phyloP scores from a whole-genome alignment of 2,888 invertebrate genomes.

The Ceramica pisi region DNA sequence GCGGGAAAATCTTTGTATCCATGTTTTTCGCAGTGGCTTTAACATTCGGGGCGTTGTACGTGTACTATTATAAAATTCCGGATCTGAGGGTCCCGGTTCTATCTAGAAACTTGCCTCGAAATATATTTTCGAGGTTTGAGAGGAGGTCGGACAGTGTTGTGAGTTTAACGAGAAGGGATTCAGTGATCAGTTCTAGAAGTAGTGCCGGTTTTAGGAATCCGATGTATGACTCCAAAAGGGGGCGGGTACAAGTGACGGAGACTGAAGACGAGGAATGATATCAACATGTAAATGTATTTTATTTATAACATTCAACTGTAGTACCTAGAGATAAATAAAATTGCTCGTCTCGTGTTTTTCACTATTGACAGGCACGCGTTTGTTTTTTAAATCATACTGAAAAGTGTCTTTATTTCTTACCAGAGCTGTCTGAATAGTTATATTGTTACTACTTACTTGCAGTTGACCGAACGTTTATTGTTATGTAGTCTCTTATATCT shows the following conservation, averaged over 20 bases:
- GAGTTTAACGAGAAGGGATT: slow-evolving; percentile 84
- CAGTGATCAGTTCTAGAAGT: slow-evolving; percentile 73
- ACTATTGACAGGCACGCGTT: too few relatives aligned
- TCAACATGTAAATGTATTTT: neutral
- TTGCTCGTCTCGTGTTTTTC: neutral
- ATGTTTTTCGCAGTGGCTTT: slow-evolving; percentile 80
- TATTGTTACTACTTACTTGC: neutral
- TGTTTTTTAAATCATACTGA: too few relatives aligned
- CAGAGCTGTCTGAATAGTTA: neutral
- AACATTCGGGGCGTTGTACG: slow-evolving; percentile 76
- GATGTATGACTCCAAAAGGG: slow-evolving; percentile 84
- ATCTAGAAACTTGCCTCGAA: slow-evolving; percentile 64
- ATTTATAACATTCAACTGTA: neutral
- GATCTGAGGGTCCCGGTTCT: slow-evolving; percentile 68
- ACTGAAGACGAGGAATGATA: slow-evolving; percentile 68
- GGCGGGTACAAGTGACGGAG: slow-evolving; percentile 78
- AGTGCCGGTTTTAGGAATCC: slow-evolving; percentile 85
- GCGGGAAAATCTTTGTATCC: slow-evolving; percentile 79
- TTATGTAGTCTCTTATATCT: neutral
- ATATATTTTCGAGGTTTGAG: slow-evolving; percentile 78
- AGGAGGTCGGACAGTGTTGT: slow-evolving; percentile 85
- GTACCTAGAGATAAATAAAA: neutral
- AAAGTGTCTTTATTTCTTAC: neutral
- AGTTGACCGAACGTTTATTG: neutral
- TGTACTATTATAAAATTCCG: slow-evolving; percentile 81